Evolutionary conservation across 2,888 invertebrate species (phyloP), one percentile per base, ranked within the genome.

Genomic region (Drosophila multiciliata): DNA sequence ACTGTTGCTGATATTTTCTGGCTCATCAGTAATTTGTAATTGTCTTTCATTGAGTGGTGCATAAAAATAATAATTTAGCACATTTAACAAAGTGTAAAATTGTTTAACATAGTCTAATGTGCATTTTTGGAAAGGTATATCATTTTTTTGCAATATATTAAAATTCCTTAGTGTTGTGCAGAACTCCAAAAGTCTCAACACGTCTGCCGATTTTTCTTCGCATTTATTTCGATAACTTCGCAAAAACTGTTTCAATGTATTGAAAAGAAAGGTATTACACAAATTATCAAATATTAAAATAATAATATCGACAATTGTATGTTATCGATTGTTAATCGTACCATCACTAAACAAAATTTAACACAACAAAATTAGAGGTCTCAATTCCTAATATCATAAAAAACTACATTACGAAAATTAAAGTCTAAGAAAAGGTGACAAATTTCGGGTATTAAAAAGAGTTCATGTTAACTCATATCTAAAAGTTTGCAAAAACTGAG

Each of bases 401-500:
- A 53, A 77, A 67, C 63, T 64, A 66, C 52, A 42, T 50, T 49
- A 70, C 52, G 29, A 65, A 66, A 75, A 66, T 63, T 59, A 61
- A 59, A 67, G 58, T 72, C 57, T 26, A 68, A 72, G 33, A 45
- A 63, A 64, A 42, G 63, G 38, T 75, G 60, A 77, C 77, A 55
- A 80, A 87, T 67, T 84, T 84, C 87, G 85, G 86, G 82, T 84
- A 84, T 49, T 54, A 70, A 50, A 62, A 67, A 54, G 23, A 52
- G 58, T 78, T 73, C 50, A 52, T 32, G 52, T 58, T 17, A 32
- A 53, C 23, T 57, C 33, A 63, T 54, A 66, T 58, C 49, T n/a
- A 49, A 40, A 72, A 67, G 55, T 61, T 75, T 66, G 9, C 52
- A 57, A 15, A 9, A 59, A 33, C 23, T 50, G 32, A 50, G 48